phyloP scores from a whole-genome alignment of 2,888 invertebrate genomes.

The Balanococcus diminutus region DNA sequence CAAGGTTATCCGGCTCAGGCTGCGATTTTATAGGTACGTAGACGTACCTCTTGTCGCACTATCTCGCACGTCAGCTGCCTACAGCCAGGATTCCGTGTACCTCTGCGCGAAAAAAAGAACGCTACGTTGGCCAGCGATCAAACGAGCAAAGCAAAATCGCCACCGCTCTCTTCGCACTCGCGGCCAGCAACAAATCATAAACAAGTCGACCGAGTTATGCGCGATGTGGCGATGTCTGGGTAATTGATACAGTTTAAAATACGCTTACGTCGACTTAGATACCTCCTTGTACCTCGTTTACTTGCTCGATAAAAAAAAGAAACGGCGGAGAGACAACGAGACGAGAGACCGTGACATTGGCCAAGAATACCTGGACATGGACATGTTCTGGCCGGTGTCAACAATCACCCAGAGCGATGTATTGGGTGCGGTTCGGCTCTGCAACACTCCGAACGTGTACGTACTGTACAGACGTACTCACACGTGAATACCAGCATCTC shows the following conservation, averaged over 20 bases:
- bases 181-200: background rate
- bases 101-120: background rate
- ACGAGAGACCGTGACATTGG: background rate
- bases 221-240: background rate
- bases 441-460: background rate
- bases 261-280: background rate
- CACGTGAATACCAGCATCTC: background rate
- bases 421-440: background rate
- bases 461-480: background rate
- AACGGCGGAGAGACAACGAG: background rate
- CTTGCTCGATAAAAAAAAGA: no score
- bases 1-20: background rate
- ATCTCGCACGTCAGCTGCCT: no score
- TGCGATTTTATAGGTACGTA: no score
- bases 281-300: background rate
- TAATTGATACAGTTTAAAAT: slow-evolving; percentile 11
- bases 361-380: background rate
- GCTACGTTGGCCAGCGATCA: background rate
- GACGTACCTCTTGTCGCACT: background rate
- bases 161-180: background rate
- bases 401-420: slow-evolving; percentile 1
- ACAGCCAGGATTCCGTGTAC: background rate
- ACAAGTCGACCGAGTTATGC: slow-evolving; percentile 1
- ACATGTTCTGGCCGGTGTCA: background rate
- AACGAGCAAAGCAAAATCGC: background rate